Evolutionary conservation across 2,113 vertebrate genomes (phyloP), one percentile per base, ranked within the genome.

Genomic region (Aptenodytes forsteri): DNA sequence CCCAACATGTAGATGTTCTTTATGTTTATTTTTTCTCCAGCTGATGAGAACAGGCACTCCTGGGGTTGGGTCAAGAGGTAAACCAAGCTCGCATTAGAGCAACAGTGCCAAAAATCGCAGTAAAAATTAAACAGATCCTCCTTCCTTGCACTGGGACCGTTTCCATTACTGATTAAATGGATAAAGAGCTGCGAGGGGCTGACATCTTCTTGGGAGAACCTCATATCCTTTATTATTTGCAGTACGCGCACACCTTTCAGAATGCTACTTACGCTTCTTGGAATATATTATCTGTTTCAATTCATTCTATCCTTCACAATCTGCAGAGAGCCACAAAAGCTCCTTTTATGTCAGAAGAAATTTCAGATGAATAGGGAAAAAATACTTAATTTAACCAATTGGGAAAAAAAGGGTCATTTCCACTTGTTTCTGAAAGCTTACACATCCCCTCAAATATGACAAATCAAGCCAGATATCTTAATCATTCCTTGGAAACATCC

Each of bases 1-100:
- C 97, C 91, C 94, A 96, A 93, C 73, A 96, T 97, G 92, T 97
- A 92, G 80, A 96, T 95, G 61, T 97, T 97, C 49, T 27, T 93
- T 91, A 72, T 93, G 93, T 98, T 98, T 97, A 77, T 97, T 98
- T 97, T 97, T 94, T 79, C 97, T 98, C 97, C 94, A 98, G 95
- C 97, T 98, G 96, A 98, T 98, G 98, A 97, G 96, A 98, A 98
- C 89, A 98, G 98, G 96, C 98, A 97, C 88, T 98, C 97, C 95
- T 98, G 96, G 72, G 97, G 93, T 87, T 96, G 94, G 97, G 98
- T 97, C 97, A 98, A 97, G 98, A 98, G 97, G 95, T 98, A 98
- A 97, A 62, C 75, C 97, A 98, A 98, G 97, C 95, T 98, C 87
- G 34, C 83, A 2, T 59, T 90, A 96, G 96, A 97, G 97, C 94